These are phyloP conservation scores for Harpagoxenus sublaevis DNA, from an alignment of 2,888 invertebrate species.

Conservation along the genomic window DNA sequence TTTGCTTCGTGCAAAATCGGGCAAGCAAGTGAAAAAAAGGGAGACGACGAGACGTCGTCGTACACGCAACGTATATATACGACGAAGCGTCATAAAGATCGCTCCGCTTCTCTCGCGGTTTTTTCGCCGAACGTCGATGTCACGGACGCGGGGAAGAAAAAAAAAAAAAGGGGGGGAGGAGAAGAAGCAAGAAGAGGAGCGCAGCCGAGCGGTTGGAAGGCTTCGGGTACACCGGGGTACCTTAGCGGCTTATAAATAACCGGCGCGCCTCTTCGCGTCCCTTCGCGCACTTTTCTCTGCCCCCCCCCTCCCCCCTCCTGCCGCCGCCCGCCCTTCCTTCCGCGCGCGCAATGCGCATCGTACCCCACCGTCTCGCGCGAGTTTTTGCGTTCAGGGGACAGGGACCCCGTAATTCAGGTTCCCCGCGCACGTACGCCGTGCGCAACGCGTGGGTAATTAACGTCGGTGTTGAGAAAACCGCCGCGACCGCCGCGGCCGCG, in stretches of 20 bases:
- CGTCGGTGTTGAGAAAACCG: constrained; percentile 35
- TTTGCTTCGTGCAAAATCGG: not conserved
- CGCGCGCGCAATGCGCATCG: constrained; percentile 28
- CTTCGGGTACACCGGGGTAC: constrained; percentile 64
- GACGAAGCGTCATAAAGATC: constrained; percentile 69
- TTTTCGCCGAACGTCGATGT: constrained; percentile 44
- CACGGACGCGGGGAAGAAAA: constrained; percentile 24
- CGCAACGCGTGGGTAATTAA: constrained; percentile 70
- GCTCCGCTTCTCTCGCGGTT: constrained; percentile 31
- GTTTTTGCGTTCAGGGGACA: constrained; percentile 72
- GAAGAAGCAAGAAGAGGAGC: constrained; percentile 9
- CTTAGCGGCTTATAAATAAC: constrained; percentile 74
- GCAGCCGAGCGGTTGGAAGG: constrained; percentile 57
- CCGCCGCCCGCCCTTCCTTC: constrained; percentile 1
- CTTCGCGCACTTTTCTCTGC: constrained; percentile 65
- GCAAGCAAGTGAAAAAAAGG: constrained; percentile 55
- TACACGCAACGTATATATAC: constrained; percentile 54
- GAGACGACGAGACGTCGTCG: constrained; percentile 56
- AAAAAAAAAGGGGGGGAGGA: not conserved
- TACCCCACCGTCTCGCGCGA: constrained; percentile 58
- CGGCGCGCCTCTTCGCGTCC: constrained; percentile 70
- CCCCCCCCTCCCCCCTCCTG: constrained; percentile 13
- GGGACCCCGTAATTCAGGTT: constrained; percentile 75
- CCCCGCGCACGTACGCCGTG: constrained; percentile 69
- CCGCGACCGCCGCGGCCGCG: not conserved